Conservation (phyloP, 2,797 vertebrate species). For the Smutsia temminckii region DNA sequence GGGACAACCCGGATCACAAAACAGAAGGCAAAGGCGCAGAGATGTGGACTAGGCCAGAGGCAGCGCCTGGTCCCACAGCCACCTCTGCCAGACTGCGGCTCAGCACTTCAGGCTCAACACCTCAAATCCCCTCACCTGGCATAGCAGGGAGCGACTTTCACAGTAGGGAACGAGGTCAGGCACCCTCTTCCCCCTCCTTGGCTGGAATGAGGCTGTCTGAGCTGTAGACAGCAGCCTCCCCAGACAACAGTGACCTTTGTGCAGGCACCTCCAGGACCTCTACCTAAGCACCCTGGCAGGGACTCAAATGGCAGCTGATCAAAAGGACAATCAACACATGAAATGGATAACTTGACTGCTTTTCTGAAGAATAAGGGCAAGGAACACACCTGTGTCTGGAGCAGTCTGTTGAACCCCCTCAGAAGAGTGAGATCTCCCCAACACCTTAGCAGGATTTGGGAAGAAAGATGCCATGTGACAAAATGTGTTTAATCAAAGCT, state of each 20-base stretch:
- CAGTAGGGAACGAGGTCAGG: not conserved
- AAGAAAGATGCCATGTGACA: not conserved
- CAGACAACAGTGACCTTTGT: not conserved
- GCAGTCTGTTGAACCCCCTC: not conserved
- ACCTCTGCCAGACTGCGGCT: not conserved
- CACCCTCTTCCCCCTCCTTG: not conserved
- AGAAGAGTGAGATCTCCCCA: not conserved
- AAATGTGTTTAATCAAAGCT: not conserved
- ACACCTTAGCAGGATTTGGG: not conserved
- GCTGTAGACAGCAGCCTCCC: not conserved
- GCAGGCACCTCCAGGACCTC: not conserved
- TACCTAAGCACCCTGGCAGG: not conserved
- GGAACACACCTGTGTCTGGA: not conserved
- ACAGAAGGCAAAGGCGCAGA: not conserved
- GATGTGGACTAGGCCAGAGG: not conserved
- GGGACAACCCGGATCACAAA: too few relatives aligned
- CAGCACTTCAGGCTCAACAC: not conserved
- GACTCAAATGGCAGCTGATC: slow-evolving; percentile 10
- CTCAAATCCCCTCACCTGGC: not conserved
- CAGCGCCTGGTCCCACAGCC: not conserved
- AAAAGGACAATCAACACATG: not conserved
- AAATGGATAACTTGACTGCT: not conserved
- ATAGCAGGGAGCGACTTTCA: not conserved
- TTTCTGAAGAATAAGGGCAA: not conserved
- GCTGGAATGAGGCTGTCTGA: not conserved